A percentile compares a stretch with the other conserved stretches of the same genome.
Evolutionary conservation across 2,797 vertebrate species (phyloP).

Genomic region (Sphenodon punctatus): DNA sequence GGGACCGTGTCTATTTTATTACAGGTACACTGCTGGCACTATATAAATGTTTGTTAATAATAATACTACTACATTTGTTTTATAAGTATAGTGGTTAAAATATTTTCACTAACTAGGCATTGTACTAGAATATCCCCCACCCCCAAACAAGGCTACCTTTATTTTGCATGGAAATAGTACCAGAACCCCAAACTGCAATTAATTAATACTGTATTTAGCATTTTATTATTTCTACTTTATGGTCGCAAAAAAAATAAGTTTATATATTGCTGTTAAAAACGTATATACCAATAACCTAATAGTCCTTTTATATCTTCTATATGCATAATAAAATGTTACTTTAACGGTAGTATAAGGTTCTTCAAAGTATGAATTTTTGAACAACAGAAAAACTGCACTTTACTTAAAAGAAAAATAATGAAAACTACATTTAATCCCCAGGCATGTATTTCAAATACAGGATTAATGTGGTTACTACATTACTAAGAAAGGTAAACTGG

Average conservation of each 20-base stretch:
- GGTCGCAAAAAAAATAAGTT: not conserved
- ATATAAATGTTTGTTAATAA: too few relatives aligned
- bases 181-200: not conserved
- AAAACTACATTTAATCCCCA: not conserved
- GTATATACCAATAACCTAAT: too few relatives aligned
- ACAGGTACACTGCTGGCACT: too few relatives aligned
- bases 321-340: not conserved
- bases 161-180: constrained; percentile 11
- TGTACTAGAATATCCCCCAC: not conserved
- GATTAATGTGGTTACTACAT: not conserved
- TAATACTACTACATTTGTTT: too few relatives aligned
- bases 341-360: not conserved
- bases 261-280: not conserved
- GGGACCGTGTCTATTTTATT: too few relatives aligned
- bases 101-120: not conserved
- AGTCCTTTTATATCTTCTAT: too few relatives aligned
- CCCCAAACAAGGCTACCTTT: not conserved
- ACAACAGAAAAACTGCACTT: not conserved
- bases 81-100: not conserved
- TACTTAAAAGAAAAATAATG: not conserved
- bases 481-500: too few relatives aligned
- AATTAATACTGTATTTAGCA: constrained; percentile 1
- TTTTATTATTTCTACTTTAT: not conserved
- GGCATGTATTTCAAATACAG: not conserved
- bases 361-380: not conserved